Evolutionary conservation across 1,140 invertebrate species (phyloP), one percentile per base, ranked within the genome.

Genomic region (Drosophila virilis): DNA sequence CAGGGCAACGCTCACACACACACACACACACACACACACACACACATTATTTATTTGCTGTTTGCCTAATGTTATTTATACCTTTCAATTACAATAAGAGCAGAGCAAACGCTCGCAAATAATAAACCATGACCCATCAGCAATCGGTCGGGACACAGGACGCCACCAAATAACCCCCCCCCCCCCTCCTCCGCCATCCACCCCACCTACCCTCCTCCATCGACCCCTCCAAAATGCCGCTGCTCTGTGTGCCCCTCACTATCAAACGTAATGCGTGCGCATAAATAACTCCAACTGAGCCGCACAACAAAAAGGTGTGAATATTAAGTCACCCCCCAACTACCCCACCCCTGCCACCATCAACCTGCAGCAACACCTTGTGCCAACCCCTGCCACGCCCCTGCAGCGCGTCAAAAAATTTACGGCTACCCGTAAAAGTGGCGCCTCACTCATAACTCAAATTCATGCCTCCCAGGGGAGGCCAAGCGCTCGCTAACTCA

Each of bases 61-160:
- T 89, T 89, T 84, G 85, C 84, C 80, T 89, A 89, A 89, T 89
- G 84, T 89, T 89, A 89, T 89, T 89, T 89, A 89, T 89, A 90
- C 80, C 84, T 78, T 89, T 89, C 84, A 89, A 89, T 90, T 89
- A 89, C 77, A 84, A 88, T 89, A 80, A 88, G 84, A 84, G 77
- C 80, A 43, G 50, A 40, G 64, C 57, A 46, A 54, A 17, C 22
- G 48, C 32, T 8, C 9, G 7, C 89, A 89, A 88, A 88, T 88
- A 88, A 88, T 88, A 89, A 88, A 89, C 76, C 74, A 74, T 74
- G 74, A 77, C 62, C 74, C 83, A 86, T 86, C 83, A 86, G 83
- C 83, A 86, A 86, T 86, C 83, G 82, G 83, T 68, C 75, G 64
- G 40, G 38, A 52, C 48, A 65, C 35, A 69, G 45, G 58, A 46